Evolutionary conservation across 2,113 vertebrate species (phyloP), one percentile per base, ranked within the genome.

Genomic region (Myrmecophaga tridactyla): DNA sequence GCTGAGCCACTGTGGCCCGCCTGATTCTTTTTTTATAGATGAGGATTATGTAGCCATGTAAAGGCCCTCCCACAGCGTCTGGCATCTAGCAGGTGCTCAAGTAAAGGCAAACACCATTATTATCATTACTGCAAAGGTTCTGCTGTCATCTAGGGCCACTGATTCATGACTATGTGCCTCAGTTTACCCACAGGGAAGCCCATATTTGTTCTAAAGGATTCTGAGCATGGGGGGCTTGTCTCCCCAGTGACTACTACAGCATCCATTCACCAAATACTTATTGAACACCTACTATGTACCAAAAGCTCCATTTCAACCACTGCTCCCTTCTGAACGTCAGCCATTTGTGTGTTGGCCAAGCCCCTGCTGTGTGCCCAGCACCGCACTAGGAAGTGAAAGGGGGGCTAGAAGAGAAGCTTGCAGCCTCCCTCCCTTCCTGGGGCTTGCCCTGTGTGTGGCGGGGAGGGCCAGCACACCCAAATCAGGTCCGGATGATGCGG

Each of bases 401-500:
- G 39, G 73, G 56, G 9, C 14, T 7, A 7, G 60, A 43, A 36
- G n/a, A 41, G 36, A 63, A 5, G 4, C 58, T 4, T 11, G 25
- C 0, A 39, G 20, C 18, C 0, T 23, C 41, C n/a, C 75, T 63
- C 34, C 18, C 12, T 25, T 0, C 60, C 39, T 3, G 53, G 70
- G 73, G 85, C 80, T 43, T 41, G 5, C 6, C 0, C 20, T 34
- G 43, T 31, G 39, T 29, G 31, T 8, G 46, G 29, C 23, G 25
- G 51, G 58, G 23, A 43, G 41, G 72, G 39, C 20, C 41, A 3
- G 6, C 23, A 41, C 62, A 17, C 63, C 20, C 0, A 41, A 12
- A 65, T 27, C 4, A 13, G 43, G 41, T 0, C 4, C 46, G n/a
- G 7, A 9, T 1, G 63, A 18, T 17, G 58, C 0, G 31, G 34